Evolutionary conservation across 2,797 vertebrate species (phyloP).

Genomic region (Pyrrhura leucotis): DNA sequence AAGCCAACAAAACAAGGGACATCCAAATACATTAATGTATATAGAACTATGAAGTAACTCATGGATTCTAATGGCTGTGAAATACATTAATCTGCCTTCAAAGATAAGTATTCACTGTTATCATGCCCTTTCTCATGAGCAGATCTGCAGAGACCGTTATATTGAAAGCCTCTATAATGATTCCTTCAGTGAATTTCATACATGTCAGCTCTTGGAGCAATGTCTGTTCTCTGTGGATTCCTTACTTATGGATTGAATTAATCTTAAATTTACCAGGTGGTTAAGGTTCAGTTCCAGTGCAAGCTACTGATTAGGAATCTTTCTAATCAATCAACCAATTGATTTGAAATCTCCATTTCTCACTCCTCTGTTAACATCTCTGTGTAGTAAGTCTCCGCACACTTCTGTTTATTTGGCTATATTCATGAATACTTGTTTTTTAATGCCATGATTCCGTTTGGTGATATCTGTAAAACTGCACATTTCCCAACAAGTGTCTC

Average conservation of each 20-base stretch:
- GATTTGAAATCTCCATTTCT: neutral
- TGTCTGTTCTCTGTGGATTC: neutral
- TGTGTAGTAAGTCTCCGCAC: neutral
- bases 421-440: neutral
- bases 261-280: constrained; percentile 8
- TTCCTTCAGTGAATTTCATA: neutral
- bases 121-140: neutral
- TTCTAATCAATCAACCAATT: neutral
- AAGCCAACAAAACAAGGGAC: neutral
- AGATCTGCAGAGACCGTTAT: neutral
- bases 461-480: neutral
- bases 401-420: neutral
- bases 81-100: neutral
- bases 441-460: neutral
- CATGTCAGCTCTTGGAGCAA: neutral
- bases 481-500: neutral
- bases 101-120: neutral
- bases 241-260: neutral
- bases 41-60: neutral
- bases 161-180: neutral
- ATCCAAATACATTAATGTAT: neutral
- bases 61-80: neutral
- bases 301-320: constrained; percentile 1
- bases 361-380: neutral
- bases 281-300: neutral